Evolutionary conservation across 1,140 invertebrate species (phyloP), one percentile per base, ranked within the genome.

Genomic region (Lepidotrigona ventralis): DNA sequence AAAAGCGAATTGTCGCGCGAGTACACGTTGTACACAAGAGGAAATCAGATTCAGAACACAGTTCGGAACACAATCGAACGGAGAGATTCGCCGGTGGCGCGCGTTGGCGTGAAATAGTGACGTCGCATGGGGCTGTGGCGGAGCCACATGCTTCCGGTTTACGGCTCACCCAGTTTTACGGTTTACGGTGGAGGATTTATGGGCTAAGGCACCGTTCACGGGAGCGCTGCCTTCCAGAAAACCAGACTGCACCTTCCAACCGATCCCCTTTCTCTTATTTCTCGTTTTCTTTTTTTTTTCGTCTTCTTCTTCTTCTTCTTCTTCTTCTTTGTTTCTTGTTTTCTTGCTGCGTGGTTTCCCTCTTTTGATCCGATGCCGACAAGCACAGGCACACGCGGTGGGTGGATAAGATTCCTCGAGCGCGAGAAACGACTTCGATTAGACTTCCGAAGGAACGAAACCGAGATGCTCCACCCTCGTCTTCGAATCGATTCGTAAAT

Each of bases 101-200:
- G 71, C 79, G 79, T 70, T 77, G 64, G 81, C 81, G 81, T 82
- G 74, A 78, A 82, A 70, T 63, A 79, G 81, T 64, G 68, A 83
- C 75, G 68, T 66, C 68, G 66, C 23, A 58, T n/a, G 63, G 46
- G 58, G 33, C 33, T 26, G 58, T 15, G 39, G 63, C 33, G 39
- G 46, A 89, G 73, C 39, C 86, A 85, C 84, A 83, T 86, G 84
- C 85, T 91, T 91, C 88, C 88, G 86, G 85, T 91, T 91, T 84
- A 88, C 72, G 84, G 81, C 70, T 91, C 85, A 85, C 70, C 54
- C 80, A 78, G 83, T 88, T 91, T 83, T 82, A 85, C 81, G 72
- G 79, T 86, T 88, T 91, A 86, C 71, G 78, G 71, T 63, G 70
- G 51, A 86, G 77, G 70, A 91, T 90, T 91, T 90, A 89, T 89